Percentiles rank a stretch among this genome's conserved stretches.
These are phyloP conservation scores for Pipistrellus nathusii DNA, from an alignment of 2,797 vertebrate species.

Conservation along the genomic window DNA sequence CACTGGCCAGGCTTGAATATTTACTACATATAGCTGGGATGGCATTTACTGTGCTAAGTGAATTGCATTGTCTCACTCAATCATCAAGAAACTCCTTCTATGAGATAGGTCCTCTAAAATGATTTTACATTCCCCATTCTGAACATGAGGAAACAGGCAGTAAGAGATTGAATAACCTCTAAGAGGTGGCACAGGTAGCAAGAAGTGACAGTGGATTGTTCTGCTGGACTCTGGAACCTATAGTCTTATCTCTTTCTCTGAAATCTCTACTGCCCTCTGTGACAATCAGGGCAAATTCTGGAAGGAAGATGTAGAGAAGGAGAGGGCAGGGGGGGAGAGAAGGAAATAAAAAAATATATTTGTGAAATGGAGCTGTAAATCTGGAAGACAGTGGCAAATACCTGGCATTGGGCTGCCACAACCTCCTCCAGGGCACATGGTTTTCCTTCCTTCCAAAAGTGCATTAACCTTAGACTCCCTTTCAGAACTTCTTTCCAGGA, in stretches of 20 bases:
- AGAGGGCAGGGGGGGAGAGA: fast-evolving
- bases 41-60: not conserved
- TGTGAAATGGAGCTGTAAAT: not conserved
- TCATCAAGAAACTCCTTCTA: not conserved
- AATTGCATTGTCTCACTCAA: not conserved
- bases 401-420: not conserved
- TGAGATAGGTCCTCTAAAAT: not conserved
- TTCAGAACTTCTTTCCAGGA: not conserved
- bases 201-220: not conserved
- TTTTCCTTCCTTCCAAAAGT: not conserved
- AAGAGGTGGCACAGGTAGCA: not conserved
- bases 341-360: not conserved
- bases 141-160: not conserved
- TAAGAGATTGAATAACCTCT: not conserved
- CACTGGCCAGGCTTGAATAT: too few species aligned
- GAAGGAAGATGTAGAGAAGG: not conserved
- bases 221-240: not conserved
- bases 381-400: not conserved
- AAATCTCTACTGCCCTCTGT: not conserved
- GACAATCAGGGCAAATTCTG: not conserved
- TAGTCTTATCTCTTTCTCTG: not conserved
- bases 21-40: not conserved
- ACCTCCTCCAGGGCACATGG: not conserved
- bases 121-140: not conserved
- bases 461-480: not conserved